Evolutionary conservation across 2,888 invertebrate species (phyloP), one percentile per base, ranked within the genome.

Genomic region (Danaus chrysippus): DNA sequence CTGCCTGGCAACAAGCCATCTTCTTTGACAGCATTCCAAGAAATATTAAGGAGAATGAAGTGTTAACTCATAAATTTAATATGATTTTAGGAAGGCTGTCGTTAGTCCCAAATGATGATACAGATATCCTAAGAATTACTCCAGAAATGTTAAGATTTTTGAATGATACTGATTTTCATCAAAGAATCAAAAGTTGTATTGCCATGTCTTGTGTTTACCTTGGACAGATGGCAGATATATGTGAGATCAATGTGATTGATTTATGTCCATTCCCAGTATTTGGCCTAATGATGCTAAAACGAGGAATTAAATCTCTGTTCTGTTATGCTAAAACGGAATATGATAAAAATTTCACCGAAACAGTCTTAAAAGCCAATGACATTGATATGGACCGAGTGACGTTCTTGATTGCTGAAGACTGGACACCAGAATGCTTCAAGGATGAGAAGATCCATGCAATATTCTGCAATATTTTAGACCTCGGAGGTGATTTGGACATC

Each of bases 1-100:
- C 91, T 66, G 95, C 95, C 72, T 96, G 96, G 96, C 95, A 96
- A 76, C 95, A 95, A 76, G 95, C 95, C 9, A 87, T 96, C 46
- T 95, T 94, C 77, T 93, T 92, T 80, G 83, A 93, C 64, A 82
- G 86, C 57, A 74, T 89, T 68, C 90, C 92, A 42, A 78, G 66
- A 63, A 56, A 61, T 58, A 76, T 84, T 1, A 66, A 75, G 58
- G 65, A 80, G 64, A 77, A 84, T 68, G 77, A 86, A 49, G 72
- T 71, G 19, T 63, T 91, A 59, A 71, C 77, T 63, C 65, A 86
- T 60, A 71, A 83, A 63, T 80, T 92, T 70, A 41, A 63, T 15
- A 76, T 83, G 53, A 77, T 82, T 64, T 74, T 78, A 54, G 88
- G 92, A 42, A 87, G 87, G 75, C 71, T 91, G 54, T 73, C 79